Conservation (phyloP, 92 coral and sea anemone species). For the Palythoa caribaeorum region DNA sequence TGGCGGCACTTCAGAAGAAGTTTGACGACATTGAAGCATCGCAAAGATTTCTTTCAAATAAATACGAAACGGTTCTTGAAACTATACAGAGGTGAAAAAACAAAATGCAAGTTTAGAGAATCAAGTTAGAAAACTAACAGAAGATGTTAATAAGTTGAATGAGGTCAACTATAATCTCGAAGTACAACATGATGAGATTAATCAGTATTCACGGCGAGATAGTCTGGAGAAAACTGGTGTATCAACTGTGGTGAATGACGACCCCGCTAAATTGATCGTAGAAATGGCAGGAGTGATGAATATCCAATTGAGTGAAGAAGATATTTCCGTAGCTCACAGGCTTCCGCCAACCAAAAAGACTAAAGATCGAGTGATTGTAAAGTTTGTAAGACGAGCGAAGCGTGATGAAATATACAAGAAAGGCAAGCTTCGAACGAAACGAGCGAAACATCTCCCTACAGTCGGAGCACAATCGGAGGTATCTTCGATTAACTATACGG, state of each 20-base stretch:
- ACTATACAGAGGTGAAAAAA: neutral
- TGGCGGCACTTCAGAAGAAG: constrained; percentile 19
- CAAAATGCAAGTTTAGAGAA: neutral
- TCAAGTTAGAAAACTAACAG: constrained; percentile 21
- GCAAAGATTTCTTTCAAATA: constrained; percentile 10
- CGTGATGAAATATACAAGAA: constrained; percentile 52
- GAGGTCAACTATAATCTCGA: constrained; percentile 22
- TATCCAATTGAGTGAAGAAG: neutral
- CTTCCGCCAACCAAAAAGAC: constrained; percentile 10
- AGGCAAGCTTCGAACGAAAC: constrained; percentile 44
- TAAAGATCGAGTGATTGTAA: constrained; percentile 40
- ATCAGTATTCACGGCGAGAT: constrained; percentile 22
- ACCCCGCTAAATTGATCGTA: constrained; percentile 8
- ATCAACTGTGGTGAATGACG: constrained; percentile 9
- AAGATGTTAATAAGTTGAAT: neutral
- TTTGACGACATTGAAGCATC: constrained; percentile 10
- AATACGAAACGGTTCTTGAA: constrained; percentile 24
- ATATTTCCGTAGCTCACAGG: constrained; percentile 1
- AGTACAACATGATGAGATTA: constrained; percentile 11
- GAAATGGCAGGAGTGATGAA: constrained; percentile 43
- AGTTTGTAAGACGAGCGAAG: constrained; percentile 43
- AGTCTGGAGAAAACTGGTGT: constrained; percentile 19
- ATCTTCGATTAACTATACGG: constrained; percentile 28
- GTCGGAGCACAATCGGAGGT: constrained; percentile 27
- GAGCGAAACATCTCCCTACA: constrained; percentile 43